A percentile compares a stretch with the other conserved stretches of the same genome.
Conservation (phyloP, 1,140 invertebrate genomes). For the Drosophila bocqueti region DNA sequence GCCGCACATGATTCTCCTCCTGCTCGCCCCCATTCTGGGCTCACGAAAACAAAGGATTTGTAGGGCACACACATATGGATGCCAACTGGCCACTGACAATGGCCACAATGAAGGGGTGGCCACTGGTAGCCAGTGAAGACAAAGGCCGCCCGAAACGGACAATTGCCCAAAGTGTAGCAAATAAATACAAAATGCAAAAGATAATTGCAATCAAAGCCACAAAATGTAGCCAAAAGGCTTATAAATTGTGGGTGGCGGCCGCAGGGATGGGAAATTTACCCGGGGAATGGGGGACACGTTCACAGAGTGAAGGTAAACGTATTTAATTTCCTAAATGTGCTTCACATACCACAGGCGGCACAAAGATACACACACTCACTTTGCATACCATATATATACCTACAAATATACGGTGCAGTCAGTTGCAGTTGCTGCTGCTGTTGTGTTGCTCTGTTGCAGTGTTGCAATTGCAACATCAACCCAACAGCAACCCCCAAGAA, state of each 20-base stretch:
- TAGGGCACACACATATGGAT: slow-evolving; percentile 31
- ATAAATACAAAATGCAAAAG: slow-evolving; percentile 83
- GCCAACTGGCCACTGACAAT: slow-evolving; percentile 49
- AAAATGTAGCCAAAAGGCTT: slow-evolving; percentile 81
- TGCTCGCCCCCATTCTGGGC: not conserved
- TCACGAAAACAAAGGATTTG: slow-evolving; percentile 37
- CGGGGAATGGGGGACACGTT: slow-evolving; percentile 1
- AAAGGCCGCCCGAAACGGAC: slow-evolving; percentile 54
- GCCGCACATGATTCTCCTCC: slow-evolving; percentile 6
- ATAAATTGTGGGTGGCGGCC: slow-evolving; percentile 68
- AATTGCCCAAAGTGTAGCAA: slow-evolving; percentile 81
- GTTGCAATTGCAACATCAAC: slow-evolving; percentile 38
- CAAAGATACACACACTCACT: slow-evolving; percentile 22
- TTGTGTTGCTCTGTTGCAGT: slow-evolving; percentile 10
- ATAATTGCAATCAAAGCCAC: slow-evolving; percentile 82
- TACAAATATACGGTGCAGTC: slow-evolving; percentile 29
- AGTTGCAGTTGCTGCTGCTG: slow-evolving; percentile 37
- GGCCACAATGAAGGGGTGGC: slow-evolving; percentile 42
- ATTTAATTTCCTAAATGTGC: slow-evolving; percentile 69
- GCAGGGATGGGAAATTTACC: slow-evolving; percentile 1
- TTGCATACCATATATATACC: slow-evolving; percentile 21
- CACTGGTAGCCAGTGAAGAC: slow-evolving; percentile 19
- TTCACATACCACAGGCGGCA: slow-evolving; percentile 43
- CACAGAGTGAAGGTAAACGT: slow-evolving; percentile 63
- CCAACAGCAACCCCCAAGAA: slow-evolving; percentile 21